phyloP scores from a whole-genome alignment of 1,140 invertebrate genomes.

The Trichonephila clavipes region DNA sequence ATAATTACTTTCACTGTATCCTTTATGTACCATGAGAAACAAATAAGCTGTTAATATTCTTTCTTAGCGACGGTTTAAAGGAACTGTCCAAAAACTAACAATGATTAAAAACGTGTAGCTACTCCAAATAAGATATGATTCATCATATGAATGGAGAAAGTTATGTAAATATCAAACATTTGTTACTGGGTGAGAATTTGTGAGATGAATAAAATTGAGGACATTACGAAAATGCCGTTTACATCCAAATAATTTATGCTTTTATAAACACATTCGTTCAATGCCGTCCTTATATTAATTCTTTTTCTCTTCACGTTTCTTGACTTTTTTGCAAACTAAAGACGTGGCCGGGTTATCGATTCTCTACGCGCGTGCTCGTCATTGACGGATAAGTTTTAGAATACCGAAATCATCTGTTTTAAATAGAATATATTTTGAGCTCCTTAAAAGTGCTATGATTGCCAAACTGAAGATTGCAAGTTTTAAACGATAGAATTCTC shows the following conservation, averaged over 20 bases:
- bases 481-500: too few species aligned
- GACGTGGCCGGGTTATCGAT: not conserved
- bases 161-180: not conserved
- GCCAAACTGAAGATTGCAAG: too few species aligned
- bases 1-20: not conserved
- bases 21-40: not conserved
- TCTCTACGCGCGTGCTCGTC: not conserved
- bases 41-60: not conserved
- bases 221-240: not conserved
- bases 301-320: not conserved
- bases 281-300: not conserved
- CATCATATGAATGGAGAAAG: not conserved
- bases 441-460: too few species aligned
- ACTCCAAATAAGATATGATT: not conserved
- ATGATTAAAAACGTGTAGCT: constrained; percentile 5
- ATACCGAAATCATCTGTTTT: too few species aligned
- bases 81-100: not conserved
- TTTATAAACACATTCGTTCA: not conserved
- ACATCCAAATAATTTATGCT: not conserved
- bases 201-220: constrained; percentile 18
- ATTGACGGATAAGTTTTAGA: too few species aligned
- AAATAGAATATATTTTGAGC: too few species aligned
- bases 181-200: not conserved
- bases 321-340: not conserved
- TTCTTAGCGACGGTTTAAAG: not conserved